A percentile compares a stretch with the other conserved stretches of the same genome.
Evolutionary conservation across 1,140 invertebrate genomes (phyloP).

Genomic region (Nasonia longicornis): DNA sequence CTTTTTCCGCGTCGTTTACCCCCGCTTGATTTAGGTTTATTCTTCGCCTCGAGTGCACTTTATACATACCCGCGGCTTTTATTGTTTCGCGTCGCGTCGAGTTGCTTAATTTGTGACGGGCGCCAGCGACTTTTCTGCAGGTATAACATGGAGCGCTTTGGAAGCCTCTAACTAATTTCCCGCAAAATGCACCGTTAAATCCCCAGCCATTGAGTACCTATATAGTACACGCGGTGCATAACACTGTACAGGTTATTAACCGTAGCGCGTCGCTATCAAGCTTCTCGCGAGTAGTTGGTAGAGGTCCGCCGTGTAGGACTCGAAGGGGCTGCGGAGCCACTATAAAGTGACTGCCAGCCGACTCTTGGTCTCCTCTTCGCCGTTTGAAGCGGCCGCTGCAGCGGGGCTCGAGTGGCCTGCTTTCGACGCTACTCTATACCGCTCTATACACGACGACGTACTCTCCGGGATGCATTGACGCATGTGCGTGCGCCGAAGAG

Average conservation of each 20-base stretch:
- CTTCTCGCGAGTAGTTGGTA: not conserved
- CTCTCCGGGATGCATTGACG: not conserved
- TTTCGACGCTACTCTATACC: not conserved
- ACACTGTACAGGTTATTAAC: not conserved
- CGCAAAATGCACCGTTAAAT: too few relatives aligned
- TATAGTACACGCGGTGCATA: not conserved
- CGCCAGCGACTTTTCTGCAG: too few relatives aligned
- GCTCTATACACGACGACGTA: not conserved
- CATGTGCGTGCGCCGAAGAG: too few relatives aligned
- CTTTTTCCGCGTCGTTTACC: slow-evolving; percentile 1
- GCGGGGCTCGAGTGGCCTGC: not conserved
- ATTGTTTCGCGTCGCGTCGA: too few relatives aligned
- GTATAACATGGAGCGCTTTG: too few relatives aligned
- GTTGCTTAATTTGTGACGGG: too few relatives aligned
- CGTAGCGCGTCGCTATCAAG: not conserved
- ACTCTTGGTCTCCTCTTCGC: not conserved
- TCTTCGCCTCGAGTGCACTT: not conserved
- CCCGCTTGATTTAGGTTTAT: not conserved
- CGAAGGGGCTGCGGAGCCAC: not conserved
- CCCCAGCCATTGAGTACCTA: not conserved
- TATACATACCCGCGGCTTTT: too few relatives aligned
- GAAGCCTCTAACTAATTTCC: too few relatives aligned
- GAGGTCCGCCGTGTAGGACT: not conserved
- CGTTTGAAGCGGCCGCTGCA: not conserved
- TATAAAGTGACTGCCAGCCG: not conserved